Evolutionary conservation across 2,113 vertebrate genomes (phyloP).

Genomic region (Pelodiscus sinensis): DNA sequence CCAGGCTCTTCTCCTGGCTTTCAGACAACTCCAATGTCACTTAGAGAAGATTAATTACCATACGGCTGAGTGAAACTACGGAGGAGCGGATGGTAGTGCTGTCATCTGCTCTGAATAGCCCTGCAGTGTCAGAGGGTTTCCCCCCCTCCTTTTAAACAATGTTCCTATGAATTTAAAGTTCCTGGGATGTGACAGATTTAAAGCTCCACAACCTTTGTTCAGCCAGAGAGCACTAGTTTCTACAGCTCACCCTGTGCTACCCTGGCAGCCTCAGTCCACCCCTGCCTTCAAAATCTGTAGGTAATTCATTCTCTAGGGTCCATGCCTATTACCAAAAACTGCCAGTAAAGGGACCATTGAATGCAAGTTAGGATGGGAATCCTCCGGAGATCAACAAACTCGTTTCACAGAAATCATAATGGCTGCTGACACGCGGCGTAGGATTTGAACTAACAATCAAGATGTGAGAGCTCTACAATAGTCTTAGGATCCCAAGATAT

Average conservation of each 20-base stretch:
- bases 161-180: fast-evolving
- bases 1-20: constrained; percentile 1
- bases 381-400: background rate
- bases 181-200: constrained; percentile 43
- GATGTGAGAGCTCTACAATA: background rate
- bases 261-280: background rate
- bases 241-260: background rate
- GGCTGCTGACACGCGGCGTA: background rate
- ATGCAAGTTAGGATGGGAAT: background rate
- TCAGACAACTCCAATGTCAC: constrained; percentile 20
- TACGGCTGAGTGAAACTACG: background rate
- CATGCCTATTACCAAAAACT: background rate
- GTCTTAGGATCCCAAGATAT: background rate
- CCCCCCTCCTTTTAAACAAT: background rate
- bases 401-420: background rate
- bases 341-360: fast-evolving
- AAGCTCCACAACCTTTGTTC: constrained; percentile 10
- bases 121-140: background rate
- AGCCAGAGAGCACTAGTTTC: background rate
- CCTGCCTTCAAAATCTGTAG: background rate
- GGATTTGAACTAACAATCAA: background rate
- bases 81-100: background rate
- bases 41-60: constrained; percentile 32
- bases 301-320: background rate
- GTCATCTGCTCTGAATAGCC: background rate